Evolutionary conservation across 2,797 vertebrate species (phyloP).

Genomic region (Betta splendens): DNA sequence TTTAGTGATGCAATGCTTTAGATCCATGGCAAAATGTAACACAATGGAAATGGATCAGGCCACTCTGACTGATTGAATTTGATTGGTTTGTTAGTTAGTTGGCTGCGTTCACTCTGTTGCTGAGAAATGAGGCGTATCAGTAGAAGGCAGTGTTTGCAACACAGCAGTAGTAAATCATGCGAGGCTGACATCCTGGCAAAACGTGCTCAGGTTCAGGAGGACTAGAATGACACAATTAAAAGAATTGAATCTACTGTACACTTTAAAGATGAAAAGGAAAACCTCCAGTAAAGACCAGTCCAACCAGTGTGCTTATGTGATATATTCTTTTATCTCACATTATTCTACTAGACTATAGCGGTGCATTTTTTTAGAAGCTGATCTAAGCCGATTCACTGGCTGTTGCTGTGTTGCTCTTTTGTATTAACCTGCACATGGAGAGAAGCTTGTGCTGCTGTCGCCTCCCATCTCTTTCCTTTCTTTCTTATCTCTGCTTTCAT

Average conservation of each 20-base stretch:
- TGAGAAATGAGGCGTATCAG: slow-evolving; percentile 34
- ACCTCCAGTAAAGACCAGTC: background rate
- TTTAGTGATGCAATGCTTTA: slow-evolving; percentile 10
- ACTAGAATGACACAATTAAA: slow-evolving; percentile 16
- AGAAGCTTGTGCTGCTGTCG: slow-evolving; percentile 51
- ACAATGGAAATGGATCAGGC: slow-evolving; percentile 13
- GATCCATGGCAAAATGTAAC: slow-evolving; percentile 2
- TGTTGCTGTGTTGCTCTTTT: slow-evolving; percentile 12
- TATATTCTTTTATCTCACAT: slow-evolving; percentile 5
- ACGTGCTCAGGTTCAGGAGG: slow-evolving; percentile 8
- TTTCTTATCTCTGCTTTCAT: slow-evolving; percentile 57
- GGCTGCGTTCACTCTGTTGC: slow-evolving; percentile 26
- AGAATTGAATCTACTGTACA: slow-evolving; percentile 4
- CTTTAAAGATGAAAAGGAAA: slow-evolving; percentile 11
- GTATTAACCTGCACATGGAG: slow-evolving; percentile 47
- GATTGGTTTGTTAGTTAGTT: slow-evolving; percentile 49
- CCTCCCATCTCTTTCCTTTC: slow-evolving; percentile 36
- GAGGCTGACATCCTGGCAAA: background rate
- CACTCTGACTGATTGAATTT: slow-evolving; percentile 43
- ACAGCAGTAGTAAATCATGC: slow-evolving; percentile 32
- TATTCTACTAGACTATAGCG: slow-evolving; percentile 19
- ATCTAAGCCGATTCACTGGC: slow-evolving; percentile 7
- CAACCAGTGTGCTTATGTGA: background rate
- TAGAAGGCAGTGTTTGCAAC: slow-evolving; percentile 20
- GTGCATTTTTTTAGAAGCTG: slow-evolving; percentile 16